A percentile compares a stretch with the other conserved stretches of the same genome.
phyloP scores from a whole-genome alignment of 2,797 vertebrate genomes.

The Argyrosomus regius region DNA sequence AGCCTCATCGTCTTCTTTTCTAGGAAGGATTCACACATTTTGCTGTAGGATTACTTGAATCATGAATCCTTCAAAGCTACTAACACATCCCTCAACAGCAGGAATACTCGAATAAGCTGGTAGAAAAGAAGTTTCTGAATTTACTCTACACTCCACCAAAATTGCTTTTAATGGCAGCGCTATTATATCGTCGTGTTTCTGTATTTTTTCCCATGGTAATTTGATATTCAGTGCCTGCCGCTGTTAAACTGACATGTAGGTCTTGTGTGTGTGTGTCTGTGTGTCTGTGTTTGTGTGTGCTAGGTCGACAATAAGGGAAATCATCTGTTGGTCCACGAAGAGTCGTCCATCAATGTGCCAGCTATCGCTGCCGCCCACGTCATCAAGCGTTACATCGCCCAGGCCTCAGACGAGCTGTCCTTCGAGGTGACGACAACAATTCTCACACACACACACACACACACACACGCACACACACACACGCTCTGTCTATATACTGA shows the following conservation, averaged over 20 bases:
- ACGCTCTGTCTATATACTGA: background rate
- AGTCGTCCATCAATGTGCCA: slow-evolving; percentile 98
- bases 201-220: background rate
- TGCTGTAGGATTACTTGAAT: background rate
- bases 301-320: slow-evolving; percentile 99
- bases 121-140: background rate
- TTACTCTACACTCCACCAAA: background rate
- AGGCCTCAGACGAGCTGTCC: slow-evolving; percentile 95
- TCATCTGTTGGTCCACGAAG: slow-evolving; percentile 96
- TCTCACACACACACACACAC: slow-evolving; percentile 1
- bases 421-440: slow-evolving; percentile 89
- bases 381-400: slow-evolving; percentile 97
- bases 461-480: background rate
- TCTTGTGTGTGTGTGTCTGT: slow-evolving; percentile 20
- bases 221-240: background rate
- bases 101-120: background rate
- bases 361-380: slow-evolving; percentile 98
- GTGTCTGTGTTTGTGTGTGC: slow-evolving; percentile 22
- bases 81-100: background rate
- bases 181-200: background rate
- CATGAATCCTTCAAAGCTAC: background rate
- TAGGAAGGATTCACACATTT: background rate
- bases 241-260: background rate
- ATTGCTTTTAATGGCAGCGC: background rate
- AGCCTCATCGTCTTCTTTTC: background rate